Percentiles rank a stretch among this genome's conserved stretches.
These are phyloP conservation scores for Pasiphila rectangulata DNA, from an alignment of 2,888 invertebrate genomes.

Conservation along the genomic window DNA sequence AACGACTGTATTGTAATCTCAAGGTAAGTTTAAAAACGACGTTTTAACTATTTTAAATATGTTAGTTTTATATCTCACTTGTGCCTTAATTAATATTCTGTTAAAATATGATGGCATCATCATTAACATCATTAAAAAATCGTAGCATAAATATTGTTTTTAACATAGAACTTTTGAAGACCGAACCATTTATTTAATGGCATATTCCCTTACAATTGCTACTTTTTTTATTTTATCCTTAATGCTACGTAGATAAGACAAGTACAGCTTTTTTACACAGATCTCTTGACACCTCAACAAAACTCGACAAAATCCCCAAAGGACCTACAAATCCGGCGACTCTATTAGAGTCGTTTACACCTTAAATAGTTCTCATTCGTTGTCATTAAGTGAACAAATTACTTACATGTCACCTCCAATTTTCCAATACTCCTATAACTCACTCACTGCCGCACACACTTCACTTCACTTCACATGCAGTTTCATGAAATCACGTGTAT, in stretches of 20 bases:
- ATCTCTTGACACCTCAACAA: not conserved
- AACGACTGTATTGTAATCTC: no score
- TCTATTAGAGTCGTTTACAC: slow-evolving; percentile 4
- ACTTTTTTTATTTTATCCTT: no score
- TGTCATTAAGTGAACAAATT: not conserved
- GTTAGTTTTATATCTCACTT: not conserved
- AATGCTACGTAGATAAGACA: no score
- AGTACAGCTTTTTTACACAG: no score
- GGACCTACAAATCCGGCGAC: slow-evolving; percentile 7
- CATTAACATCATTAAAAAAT: not conserved
- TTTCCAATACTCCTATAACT: slow-evolving; percentile 8
- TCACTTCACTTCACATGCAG: slow-evolving; percentile 28
- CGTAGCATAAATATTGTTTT: no score
- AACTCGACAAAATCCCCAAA: slow-evolving; percentile 7
- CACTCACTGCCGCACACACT: slow-evolving; percentile 23
- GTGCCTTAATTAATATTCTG: not conserved
- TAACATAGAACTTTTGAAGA: no score
- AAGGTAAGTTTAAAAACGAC: not conserved
- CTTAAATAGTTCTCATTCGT: slow-evolving; percentile 1
- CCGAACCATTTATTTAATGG: no score
- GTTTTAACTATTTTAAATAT: no score
- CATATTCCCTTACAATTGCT: no score
- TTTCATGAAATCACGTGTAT: slow-evolving; percentile 40
- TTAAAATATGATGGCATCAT: not conserved
- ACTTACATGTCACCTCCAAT: slow-evolving; percentile 17